These are phyloP conservation scores for Verasper variegatus DNA, from an alignment of 2,113 vertebrate species.

Conservation along the genomic window DNA sequence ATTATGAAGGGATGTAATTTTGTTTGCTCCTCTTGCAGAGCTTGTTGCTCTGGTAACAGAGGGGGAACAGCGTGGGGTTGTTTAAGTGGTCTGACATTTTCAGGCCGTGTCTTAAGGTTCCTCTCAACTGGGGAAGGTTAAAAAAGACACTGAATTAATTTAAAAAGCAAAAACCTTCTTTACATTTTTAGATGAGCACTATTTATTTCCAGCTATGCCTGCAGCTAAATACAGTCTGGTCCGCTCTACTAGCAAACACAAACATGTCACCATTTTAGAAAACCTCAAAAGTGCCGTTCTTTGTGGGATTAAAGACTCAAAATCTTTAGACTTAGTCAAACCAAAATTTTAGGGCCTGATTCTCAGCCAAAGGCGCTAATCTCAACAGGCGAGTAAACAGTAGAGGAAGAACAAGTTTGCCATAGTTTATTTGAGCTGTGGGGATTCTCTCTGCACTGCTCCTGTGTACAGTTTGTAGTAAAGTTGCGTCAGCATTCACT, in stretches of 20 bases:
- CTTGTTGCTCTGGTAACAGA: slow-evolving; percentile 75
- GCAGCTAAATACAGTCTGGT: not conserved
- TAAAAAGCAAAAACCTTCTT: slow-evolving; percentile 14
- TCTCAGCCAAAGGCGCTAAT: not conserved
- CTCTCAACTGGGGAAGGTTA: slow-evolving; percentile 39
- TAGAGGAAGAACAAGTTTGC: not conserved
- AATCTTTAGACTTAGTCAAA: not conserved
- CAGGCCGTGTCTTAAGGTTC: slow-evolving; percentile 64
- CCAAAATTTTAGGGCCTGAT: not conserved
- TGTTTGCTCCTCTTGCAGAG: slow-evolving; percentile 63
- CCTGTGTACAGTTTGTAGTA: slow-evolving; percentile 12
- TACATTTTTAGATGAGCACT: slow-evolving; percentile 28
- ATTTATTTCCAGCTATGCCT: not conserved
- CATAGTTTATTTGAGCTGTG: not conserved
- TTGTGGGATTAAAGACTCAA: not conserved
- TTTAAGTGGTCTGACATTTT: slow-evolving; percentile 66
- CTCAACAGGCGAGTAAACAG: not conserved
- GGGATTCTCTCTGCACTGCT: not conserved
- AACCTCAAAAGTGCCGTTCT: not conserved
- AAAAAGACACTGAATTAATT: slow-evolving; percentile 45
- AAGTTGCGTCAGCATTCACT: slow-evolving; percentile 24
- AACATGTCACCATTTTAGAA: not conserved
- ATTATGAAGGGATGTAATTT: slow-evolving; percentile 64
- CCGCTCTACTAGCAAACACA: slow-evolving; percentile 6
- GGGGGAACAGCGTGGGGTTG: slow-evolving; percentile 60